A percentile compares a stretch with the other conserved stretches of the same genome.
These are phyloP conservation scores for Chesias legatella DNA, from an alignment of 2,888 invertebrate genomes.

Conservation along the genomic window DNA sequence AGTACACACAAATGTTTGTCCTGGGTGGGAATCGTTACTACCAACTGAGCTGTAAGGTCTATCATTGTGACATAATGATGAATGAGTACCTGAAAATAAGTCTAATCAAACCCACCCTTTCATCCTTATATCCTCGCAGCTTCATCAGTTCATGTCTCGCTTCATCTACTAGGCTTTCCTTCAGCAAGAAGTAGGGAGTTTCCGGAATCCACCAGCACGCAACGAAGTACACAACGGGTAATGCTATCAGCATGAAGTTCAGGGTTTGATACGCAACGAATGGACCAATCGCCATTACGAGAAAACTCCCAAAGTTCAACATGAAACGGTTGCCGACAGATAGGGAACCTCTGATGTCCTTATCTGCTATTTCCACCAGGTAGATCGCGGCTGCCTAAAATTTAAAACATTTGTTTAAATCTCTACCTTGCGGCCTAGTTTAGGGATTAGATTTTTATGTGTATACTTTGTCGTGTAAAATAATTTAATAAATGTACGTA, in stretches of 20 bases:
- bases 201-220: constrained; percentile 80
- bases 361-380: constrained; percentile 64
- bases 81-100: too few relatives aligned
- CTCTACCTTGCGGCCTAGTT: too few relatives aligned
- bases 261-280: constrained; percentile 54
- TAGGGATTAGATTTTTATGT: too few relatives aligned
- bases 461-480: too few relatives aligned
- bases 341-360: constrained; percentile 60
- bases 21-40: too few relatives aligned
- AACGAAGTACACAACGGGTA: constrained; percentile 67
- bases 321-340: constrained; percentile 49
- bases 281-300: constrained; percentile 60
- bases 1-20: too few relatives aligned
- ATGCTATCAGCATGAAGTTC: constrained; percentile 59
- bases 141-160: constrained; percentile 60
- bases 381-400: constrained; percentile 64
- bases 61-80: too few relatives aligned
- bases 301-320: constrained; percentile 58
- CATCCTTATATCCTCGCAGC: constrained; percentile 55
- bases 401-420: not conserved
- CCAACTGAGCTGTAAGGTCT: too few relatives aligned
- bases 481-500: too few relatives aligned
- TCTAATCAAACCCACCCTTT: constrained; percentile 36
- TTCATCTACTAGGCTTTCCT: constrained; percentile 62
- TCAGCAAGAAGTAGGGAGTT: constrained; percentile 80